These are phyloP conservation scores for Dichetophora obliterata DNA, from an alignment of 2,888 invertebrate species.

Conservation along the genomic window DNA sequence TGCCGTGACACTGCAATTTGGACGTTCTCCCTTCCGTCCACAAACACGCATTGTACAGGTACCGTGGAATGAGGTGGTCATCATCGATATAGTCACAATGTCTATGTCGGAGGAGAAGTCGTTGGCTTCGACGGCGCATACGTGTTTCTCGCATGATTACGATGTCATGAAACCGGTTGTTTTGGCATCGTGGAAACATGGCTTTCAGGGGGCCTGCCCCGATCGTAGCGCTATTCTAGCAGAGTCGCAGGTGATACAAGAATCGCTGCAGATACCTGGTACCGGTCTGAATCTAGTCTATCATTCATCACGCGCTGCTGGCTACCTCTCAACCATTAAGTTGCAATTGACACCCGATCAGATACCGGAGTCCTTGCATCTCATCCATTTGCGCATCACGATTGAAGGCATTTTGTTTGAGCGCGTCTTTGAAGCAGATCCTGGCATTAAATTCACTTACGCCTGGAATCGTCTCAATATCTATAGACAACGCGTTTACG, in stretches of 20 bases:
- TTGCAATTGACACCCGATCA: slow-evolving; percentile 89
- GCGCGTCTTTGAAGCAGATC: slow-evolving; percentile 95
- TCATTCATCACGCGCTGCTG: slow-evolving; percentile 93
- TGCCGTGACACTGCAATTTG: slow-evolving; percentile 94
- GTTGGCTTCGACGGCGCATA: slow-evolving; percentile 77
- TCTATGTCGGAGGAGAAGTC: slow-evolving; percentile 85
- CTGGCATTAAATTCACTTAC: slow-evolving; percentile 95
- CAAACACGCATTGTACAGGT: slow-evolving; percentile 91
- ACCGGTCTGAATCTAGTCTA: slow-evolving; percentile 96
- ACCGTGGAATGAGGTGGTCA: slow-evolving; percentile 98
- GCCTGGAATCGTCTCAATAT: slow-evolving; percentile 98
- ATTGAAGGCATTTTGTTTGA: slow-evolving; percentile 96
- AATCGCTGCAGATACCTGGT: slow-evolving; percentile 93
- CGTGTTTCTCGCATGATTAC: slow-evolving; percentile 90
- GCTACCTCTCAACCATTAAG: slow-evolving; percentile 93
- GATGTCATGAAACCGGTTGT: slow-evolving; percentile 94
- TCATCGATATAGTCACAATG: slow-evolving; percentile 89
- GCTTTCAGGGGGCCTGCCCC: slow-evolving; percentile 94
- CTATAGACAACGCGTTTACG: slow-evolving; percentile 95
- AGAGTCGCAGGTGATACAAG: slow-evolving; percentile 95
- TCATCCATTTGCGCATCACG: slow-evolving; percentile 93
- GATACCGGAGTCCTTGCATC: slow-evolving; percentile 83
- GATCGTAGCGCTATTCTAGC: slow-evolving; percentile 91
- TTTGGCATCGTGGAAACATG: slow-evolving; percentile 93
- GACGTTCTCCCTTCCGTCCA: slow-evolving; percentile 89